Evolutionary conservation across 2,113 vertebrate species (phyloP).

Genomic region (Tragelaphus strepsiceros): DNA sequence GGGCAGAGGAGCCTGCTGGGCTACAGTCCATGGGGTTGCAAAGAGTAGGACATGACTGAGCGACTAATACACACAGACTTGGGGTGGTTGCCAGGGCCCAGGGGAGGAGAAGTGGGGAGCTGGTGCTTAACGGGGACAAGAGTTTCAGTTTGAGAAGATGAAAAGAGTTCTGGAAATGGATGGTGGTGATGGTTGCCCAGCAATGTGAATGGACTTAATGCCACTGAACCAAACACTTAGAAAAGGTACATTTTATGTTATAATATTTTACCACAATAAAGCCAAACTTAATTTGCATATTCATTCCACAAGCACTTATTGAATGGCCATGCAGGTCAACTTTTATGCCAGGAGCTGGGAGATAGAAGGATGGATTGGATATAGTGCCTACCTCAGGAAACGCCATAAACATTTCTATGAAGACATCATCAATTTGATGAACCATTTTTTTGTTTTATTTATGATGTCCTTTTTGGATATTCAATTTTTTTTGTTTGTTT

Average conservation of each 20-base stretch:
- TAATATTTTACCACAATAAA: neutral
- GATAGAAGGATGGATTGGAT: neutral
- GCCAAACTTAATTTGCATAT: neutral
- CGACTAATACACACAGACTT: neutral
- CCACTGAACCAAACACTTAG: neutral
- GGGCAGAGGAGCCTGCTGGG: neutral
- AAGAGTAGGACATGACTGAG: neutral
- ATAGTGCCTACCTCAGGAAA: rapidly evolving
- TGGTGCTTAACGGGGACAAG: rapidly evolving
- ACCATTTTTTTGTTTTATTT: neutral
- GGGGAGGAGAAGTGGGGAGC: rapidly evolving
- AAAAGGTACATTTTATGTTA: rapidly evolving
- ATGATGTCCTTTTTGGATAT: neutral
- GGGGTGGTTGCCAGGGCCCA: neutral
- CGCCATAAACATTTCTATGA: neutral
- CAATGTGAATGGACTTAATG: rapidly evolving
- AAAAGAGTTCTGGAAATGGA: neutral
- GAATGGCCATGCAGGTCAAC: rapidly evolving
- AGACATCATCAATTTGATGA: neutral
- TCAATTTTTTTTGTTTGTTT: neutral
- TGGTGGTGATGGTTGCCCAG: rapidly evolving
- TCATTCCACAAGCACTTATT: too few species aligned
- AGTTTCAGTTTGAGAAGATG: neutral
- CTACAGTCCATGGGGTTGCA: neutral
- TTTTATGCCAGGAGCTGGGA: neutral